Percentiles rank a stretch among this genome's conserved stretches.
Evolutionary conservation across 2,888 invertebrate genomes (phyloP).

Genomic region (Rotaria sp.): DNA sequence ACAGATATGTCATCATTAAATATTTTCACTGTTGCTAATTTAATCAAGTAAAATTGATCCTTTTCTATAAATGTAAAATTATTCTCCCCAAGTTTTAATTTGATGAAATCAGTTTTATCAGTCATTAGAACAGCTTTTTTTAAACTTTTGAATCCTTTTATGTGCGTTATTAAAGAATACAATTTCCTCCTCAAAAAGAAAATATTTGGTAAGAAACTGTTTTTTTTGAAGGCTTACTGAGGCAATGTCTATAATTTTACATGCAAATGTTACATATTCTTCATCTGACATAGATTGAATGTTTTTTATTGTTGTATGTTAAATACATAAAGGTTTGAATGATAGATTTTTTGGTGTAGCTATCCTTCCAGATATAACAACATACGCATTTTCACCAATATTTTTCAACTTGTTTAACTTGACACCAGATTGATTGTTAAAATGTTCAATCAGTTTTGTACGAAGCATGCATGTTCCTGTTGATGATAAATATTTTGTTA

Average conservation of each 20-base stretch:
- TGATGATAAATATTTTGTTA: too few species aligned
- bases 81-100: neutral
- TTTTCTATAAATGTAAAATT: neutral
- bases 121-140: neutral
- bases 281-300: too few species aligned
- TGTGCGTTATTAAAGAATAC: too few species aligned
- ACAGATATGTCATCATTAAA: neutral
- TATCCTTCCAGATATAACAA: too few species aligned
- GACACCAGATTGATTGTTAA: too few species aligned
- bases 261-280: neutral
- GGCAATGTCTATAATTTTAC: neutral
- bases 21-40: neutral
- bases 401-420: too few species aligned
- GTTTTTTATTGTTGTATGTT: too few species aligned
- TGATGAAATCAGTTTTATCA: neutral
- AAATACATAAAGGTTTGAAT: too few species aligned
- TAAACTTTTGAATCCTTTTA: neutral
- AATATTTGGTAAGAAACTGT: neutral
- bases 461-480: too few species aligned
- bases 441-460: too few species aligned
- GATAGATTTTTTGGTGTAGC: too few species aligned
- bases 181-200: neutral
- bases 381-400: too few species aligned
- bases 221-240: neutral
- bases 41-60: neutral